Evolutionary conservation across 2,797 vertebrate species (phyloP), one percentile per base, ranked within the genome.

Genomic region (Falco rusticolus): DNA sequence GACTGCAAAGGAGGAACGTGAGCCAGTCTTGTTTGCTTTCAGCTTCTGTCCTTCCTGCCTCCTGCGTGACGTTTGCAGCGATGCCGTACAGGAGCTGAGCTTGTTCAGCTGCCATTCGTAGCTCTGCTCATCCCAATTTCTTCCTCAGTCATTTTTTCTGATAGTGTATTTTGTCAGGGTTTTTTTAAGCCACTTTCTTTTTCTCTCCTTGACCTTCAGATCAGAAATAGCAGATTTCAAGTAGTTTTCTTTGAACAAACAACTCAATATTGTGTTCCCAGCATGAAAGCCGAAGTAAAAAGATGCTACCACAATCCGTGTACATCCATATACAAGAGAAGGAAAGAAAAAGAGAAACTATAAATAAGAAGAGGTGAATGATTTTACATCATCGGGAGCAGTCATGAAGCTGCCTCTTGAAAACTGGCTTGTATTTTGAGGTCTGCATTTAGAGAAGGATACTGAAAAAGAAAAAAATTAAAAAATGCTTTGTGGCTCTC

Each of bases 41-140:
- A 13, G 71, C 71, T 22, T 4, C 89, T 81, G 89, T 72, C 89
- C 91, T 72, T 63, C 61, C 61, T 64, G 43, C 89, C 63, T 83
- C 87, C 78, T 86, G 19, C 0, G 0, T 63, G 89, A 54, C 0
- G 0, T 64, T 31, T 10, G 7, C 65, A 80, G 72, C 0, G 2
- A 51, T 43, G 85, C 93, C 0, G 0, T 1, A 20, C 76, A 29
- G 68, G 14, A 74, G 79, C 76, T 70, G 57, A 74, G 72, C 72
- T 84, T 7, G 5, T 81, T 64, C 60, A 68, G 64, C 21, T 71
- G 83, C 8, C 7, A 1, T 16, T 54, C 6, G 0, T 63, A 86
- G 2, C 65, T 66, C 76, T 78, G 45, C 71, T 91, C 15, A 8
- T 41, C 57, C 50, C 2, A 0, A 7, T 76, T 86, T 68, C 63